Base-by-base conservation (phyloP, 2,888 invertebrate genomes). In the Glaucopsyche alexis region DNA sequence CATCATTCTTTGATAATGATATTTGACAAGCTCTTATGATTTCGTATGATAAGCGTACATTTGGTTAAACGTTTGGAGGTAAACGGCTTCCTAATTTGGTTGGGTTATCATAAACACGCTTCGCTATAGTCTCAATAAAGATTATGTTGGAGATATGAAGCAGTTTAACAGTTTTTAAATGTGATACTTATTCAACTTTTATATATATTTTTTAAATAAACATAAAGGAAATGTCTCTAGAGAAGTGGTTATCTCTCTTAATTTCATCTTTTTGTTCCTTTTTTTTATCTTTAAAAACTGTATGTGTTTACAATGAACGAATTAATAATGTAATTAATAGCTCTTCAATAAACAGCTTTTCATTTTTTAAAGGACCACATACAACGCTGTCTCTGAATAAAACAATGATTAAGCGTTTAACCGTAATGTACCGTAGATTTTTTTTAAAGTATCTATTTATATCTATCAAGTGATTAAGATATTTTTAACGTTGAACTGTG, bases 1-100 rank as follows among this genome's bases (percentile, higher is more conserved):
- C 87, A 91, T 91, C 92, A 91, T 87, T 80, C 83, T 84, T 86
- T 84, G 89, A 89, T 90, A 91, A 90, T 90, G 84, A 88, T 86
- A 89, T 89, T 89, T 89, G 91, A 91, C 89, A 85, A 83, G 82
- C 84, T 85, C 84, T 88, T 88, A 86, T 81, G 88, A 88, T 89
- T 82, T 80, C 84, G 81, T 81, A 79, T 80, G 89, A 90, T 90
- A 89, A 85, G 81, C 49, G 29, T 49, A 52, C 42, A 60, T 66
- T 65, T 76, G 73, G 69, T 69, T 73, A 75, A 66, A 66, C 72
- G 66, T 65, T 72, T 60, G 74, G 29, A 55, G 52, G 50, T 50
- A 50, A 50, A 52, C 19, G 16, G 29, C 60, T 60, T 60, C 60
- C 60, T 60, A 38, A 60, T 60, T 60, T 60, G 60, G 60, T 60